These are phyloP conservation scores for Matsumurasca onukii DNA, from an alignment of 1,140 invertebrate genomes.

Conservation along the genomic window DNA sequence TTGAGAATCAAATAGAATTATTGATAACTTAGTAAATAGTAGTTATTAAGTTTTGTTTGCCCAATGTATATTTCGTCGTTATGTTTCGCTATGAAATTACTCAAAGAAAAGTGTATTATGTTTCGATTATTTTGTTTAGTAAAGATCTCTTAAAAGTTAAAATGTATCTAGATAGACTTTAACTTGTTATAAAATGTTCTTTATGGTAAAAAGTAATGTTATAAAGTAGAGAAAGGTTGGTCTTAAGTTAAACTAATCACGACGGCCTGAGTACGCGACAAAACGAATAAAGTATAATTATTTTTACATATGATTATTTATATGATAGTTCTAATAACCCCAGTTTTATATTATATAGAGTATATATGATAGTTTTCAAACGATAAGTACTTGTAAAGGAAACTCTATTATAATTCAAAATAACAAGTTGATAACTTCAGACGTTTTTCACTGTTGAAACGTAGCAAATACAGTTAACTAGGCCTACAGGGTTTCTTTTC, in stretches of 20 bases:
- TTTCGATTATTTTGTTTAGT: background rate
- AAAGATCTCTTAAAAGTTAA: constrained; percentile 13
- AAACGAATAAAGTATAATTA: constrained; percentile 18
- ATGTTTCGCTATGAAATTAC: too few relatives aligned
- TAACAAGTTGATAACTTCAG: background rate
- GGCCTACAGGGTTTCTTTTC: background rate
- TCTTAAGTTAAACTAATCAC: background rate
- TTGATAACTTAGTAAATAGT: background rate
- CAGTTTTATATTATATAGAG: constrained; percentile 24
- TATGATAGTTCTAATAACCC: constrained; percentile 24
- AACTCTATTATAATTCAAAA: constrained; percentile 9
- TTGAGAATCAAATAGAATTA: background rate
- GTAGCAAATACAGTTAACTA: background rate
- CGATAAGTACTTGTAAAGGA: constrained; percentile 11
- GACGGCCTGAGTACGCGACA: constrained; percentile 17
- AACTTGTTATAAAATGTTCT: too few relatives aligned
- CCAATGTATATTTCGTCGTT: background rate
- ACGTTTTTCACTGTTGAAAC: background rate
- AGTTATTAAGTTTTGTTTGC: background rate
- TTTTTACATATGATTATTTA: constrained; percentile 16
- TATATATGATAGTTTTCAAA: constrained; percentile 24
- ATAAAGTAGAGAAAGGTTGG: too few relatives aligned
- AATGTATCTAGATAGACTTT: background rate
- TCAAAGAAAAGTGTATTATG: background rate
- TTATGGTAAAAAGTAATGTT: too few relatives aligned